Percentiles rank a stretch among this genome's conserved stretches.
Evolutionary conservation across 1,140 invertebrate species (phyloP).

Genomic region (Drosophila busckii): DNA sequence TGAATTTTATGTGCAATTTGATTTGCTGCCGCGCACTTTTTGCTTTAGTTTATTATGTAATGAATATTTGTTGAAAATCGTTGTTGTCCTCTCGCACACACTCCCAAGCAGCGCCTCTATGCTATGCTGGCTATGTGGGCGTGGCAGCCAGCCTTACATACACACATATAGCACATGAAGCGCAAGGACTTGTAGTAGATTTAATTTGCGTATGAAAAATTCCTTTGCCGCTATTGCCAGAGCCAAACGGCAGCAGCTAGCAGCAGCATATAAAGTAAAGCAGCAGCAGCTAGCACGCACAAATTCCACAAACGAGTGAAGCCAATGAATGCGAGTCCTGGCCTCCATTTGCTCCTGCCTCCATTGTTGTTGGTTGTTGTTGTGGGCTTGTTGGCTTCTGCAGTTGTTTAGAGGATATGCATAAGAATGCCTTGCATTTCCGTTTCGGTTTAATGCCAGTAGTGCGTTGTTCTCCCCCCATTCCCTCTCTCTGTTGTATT

Average conservation of each 20-base stretch:
- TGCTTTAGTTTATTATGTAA: constrained; percentile 69
- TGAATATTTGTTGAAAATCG: constrained; percentile 69
- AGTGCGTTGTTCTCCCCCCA: constrained; percentile 45
- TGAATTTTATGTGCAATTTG: constrained; percentile 43
- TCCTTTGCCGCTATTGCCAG: constrained; percentile 51
- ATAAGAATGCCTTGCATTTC: constrained; percentile 76
- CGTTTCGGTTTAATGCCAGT: constrained; percentile 63
- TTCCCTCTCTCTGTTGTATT: constrained; percentile 43
- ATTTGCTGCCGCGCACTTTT: constrained; percentile 42
- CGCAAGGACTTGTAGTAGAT: constrained; percentile 53
- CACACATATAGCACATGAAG: no score
- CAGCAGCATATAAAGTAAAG: no score
- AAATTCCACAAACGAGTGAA: constrained; percentile 67
- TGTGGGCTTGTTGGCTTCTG: constrained; percentile 10
- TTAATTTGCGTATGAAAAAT: constrained; percentile 76
- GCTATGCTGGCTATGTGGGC: not conserved
- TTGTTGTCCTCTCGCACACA: constrained; percentile 39
- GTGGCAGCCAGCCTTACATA: constrained; percentile 31
- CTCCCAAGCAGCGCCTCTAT: constrained; percentile 2
- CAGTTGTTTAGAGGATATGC: constrained; percentile 75
- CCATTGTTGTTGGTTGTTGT: not conserved
- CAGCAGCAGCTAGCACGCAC: constrained; percentile 1
- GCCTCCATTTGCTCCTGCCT: constrained; percentile 1
- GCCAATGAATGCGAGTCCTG: constrained; percentile 15
- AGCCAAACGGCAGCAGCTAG: constrained; percentile 12